Evolutionary conservation across 2,888 invertebrate species (phyloP), one percentile per base, ranked within the genome.

Genomic region (Plusia festucae): DNA sequence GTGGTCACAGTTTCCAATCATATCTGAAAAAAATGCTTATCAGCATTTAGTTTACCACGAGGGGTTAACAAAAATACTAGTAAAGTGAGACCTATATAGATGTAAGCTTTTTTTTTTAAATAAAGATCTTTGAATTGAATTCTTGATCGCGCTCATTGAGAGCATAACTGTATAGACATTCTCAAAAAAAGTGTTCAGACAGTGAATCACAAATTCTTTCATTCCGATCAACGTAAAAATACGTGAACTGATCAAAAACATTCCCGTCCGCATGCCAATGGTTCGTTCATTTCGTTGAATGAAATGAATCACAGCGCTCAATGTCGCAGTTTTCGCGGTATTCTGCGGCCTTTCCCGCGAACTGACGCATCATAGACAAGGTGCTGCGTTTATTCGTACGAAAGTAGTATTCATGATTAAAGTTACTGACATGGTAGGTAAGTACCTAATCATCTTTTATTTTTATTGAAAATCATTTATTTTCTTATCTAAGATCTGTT

Each of bases 321-420:
- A 80, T 80, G 80, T 78, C 79, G 69, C 73, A 68, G 65, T 70
- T 83, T 88, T 88, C 88, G 83, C 79, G 80, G 84, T 83, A 88
- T 76, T 65, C 69, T 51, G 65, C 64, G 68, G 70, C 75, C 64
- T 79, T 89, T 88, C 87, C 79, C 84, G 88, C 85, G 79, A 87
- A 77, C 72, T 81, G 78, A 75, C 81, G 64, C 56, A 68, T 60
- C 70, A 76, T 61, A 65, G 59, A 55, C 61, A 58, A 70, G 70
- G 72, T 76, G 76, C 46, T 52, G 64, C 58, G 54, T 57, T 61
- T 64, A 57, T 15, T 51, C 24, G 44, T 59, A 61, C 13, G 27
- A 56, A 65, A 52, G 34, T 16, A 32, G 18, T 52, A 34, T 40
- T n/a, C 32, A 34, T 57, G 11, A 18, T 11, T 40, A 40, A 49